Evolutionary conservation across 2,888 invertebrate genomes (phyloP), one percentile per base, ranked within the genome.

Genomic region (Tiphia femorata): DNA sequence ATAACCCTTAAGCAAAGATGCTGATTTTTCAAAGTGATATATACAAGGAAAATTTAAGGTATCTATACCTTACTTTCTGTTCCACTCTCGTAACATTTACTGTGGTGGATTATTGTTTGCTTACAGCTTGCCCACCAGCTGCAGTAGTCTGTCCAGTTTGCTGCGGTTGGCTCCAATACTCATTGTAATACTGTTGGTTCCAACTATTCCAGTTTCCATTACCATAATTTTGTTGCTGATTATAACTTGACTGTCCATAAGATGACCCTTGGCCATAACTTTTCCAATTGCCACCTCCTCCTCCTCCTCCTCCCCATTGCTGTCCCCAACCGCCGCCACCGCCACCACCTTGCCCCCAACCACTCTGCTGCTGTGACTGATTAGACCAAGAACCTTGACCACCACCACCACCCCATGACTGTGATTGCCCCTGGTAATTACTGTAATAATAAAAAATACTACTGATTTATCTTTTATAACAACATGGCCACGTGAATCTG

Each of bases 181-280:
- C 81, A 75, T 78, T 77, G 73, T 82, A 81, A 80, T 82, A 82
- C 80, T 80, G 81, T 74, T 75, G 73, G 68, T 79, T 77, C 80
- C 79, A 80, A 72, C 75, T 74, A 51, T 71, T 75, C 78, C 82
- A 83, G 65, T 80, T 83, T 49, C 81, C 81, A 54, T 82, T 82
- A 23, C 81, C 82, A 27, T 81, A 82, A n/a, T n/a, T n/a, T n/a
- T n/a, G n/a, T n/a, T 70, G 63, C 42, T 72, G 77, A 49, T 59
- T 66, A 51, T 78, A 77, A 49, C 60, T 68, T 3, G 68, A 54
- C 19, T 76, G 71, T 37, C 60, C 57, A 46, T 77, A 77, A 16
- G 70, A 61, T 10, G n/a, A n/a, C n/a, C 50, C 57, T 52, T 74
- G 77, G 3, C 80, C 79, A 30, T 80, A 82, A 23, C 77, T 63